A percentile compares a stretch with the other conserved stretches of the same genome.
These are phyloP conservation scores for Acridotheres tristis DNA, from an alignment of 2,797 vertebrate genomes.

Conservation along the genomic window DNA sequence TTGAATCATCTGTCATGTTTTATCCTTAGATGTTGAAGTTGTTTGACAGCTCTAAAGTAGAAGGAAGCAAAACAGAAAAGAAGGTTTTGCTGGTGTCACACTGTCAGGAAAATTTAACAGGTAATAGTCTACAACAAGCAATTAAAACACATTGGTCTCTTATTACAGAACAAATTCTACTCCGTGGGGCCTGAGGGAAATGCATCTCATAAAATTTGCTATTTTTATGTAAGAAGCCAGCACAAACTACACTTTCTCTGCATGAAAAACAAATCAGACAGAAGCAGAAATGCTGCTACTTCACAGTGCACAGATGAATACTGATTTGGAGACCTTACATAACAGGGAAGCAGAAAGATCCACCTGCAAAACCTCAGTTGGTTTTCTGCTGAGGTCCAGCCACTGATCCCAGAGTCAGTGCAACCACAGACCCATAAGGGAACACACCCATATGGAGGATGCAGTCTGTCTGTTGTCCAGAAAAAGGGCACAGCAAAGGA, in stretches of 20 bases:
- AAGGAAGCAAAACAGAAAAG: conserved; percentile 16
- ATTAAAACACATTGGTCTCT: conserved; percentile 43
- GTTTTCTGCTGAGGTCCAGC: neutral
- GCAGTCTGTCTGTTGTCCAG: neutral
- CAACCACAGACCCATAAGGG: neutral
- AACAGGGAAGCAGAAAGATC: neutral
- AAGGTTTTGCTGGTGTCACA: neutral
- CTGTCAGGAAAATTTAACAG: conserved; percentile 34
- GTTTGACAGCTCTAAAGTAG: conserved; percentile 17
- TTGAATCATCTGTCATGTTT: conserved; percentile 34
- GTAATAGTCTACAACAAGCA: conserved; percentile 21
- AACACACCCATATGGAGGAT: neutral
- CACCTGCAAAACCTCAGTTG: neutral
- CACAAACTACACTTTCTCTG: neutral
- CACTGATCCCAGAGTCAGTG: neutral
- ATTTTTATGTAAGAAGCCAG: neutral
- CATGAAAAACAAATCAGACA: neutral
- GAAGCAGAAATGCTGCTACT: neutral
- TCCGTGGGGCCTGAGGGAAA: neutral
- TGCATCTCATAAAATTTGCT: conserved; percentile 4
- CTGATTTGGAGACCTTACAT: conserved; percentile 5
- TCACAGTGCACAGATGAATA: neutral
- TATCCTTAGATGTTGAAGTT: neutral
- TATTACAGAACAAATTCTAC: conserved; percentile 12
- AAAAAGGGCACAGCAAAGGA: neutral